A percentile compares a stretch with the other conserved stretches of the same genome.
phyloP scores from a whole-genome alignment of 1,140 invertebrate genomes.

The Heliconius hermathena region DNA sequence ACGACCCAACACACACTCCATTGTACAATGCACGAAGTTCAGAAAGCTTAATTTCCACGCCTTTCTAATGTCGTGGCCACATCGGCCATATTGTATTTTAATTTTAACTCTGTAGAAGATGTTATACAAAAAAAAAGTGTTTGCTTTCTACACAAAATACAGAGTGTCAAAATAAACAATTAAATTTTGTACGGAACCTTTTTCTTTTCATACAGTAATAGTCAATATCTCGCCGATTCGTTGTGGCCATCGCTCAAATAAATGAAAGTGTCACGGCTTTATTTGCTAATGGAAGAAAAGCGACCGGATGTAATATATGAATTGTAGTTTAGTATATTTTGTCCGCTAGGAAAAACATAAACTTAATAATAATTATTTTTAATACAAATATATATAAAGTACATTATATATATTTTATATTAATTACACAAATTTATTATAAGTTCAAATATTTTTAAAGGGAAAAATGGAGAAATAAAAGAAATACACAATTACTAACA shows the following conservation, averaged over 20 bases:
- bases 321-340: not conserved
- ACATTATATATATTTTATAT: too few relatives aligned
- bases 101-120: too few relatives aligned
- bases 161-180: not conserved
- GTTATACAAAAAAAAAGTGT: not conserved
- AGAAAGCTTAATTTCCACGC: too few relatives aligned
- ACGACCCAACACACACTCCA: too few relatives aligned
- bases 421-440: not conserved
- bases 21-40: too few relatives aligned
- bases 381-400: too few relatives aligned
- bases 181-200: constrained; percentile 17
- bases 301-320: constrained; percentile 47
- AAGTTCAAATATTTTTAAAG: too few relatives aligned
- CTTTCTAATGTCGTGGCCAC: too few relatives aligned
- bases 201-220: not conserved
- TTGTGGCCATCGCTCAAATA: constrained; percentile 44
- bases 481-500: too few relatives aligned
- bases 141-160: not conserved
- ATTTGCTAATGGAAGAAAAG: constrained; percentile 48
- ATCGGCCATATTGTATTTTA: too few relatives aligned
- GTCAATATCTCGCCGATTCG: constrained; percentile 9
- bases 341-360: constrained; percentile 38
- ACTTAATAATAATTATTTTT: too few relatives aligned
- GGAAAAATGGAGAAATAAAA: too few relatives aligned
- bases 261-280: constrained; percentile 60